These are phyloP conservation scores for Boloria euphrosyne DNA, from an alignment of 2,888 invertebrate genomes.

Conservation along the genomic window DNA sequence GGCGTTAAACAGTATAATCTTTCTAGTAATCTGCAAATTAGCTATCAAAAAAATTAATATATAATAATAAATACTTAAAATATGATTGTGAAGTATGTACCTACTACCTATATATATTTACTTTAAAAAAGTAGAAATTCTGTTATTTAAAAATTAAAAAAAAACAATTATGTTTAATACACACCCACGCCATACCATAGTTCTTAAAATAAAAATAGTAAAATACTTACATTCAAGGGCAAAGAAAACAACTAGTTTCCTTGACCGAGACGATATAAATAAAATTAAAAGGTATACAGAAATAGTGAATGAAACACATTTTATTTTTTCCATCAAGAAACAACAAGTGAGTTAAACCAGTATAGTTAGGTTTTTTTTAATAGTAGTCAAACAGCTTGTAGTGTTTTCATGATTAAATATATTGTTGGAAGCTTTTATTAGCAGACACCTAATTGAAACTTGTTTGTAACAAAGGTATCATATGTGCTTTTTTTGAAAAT, in stretches of 20 bases:
- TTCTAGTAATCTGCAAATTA: no score
- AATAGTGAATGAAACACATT: constrained; percentile 29
- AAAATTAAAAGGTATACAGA: constrained; percentile 18
- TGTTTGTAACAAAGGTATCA: no score
- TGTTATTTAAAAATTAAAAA: neutral
- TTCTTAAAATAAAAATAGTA: constrained; percentile 16
- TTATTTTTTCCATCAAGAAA: constrained; percentile 13
- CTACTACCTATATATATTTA: no score
- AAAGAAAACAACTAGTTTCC: constrained; percentile 24
- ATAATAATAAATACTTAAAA: no score
- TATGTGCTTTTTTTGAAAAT: no score
- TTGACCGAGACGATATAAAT: constrained; percentile 31
- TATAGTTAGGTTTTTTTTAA: neutral
- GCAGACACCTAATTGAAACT: no score
- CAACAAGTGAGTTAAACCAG: constrained; percentile 2
- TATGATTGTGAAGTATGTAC: no score
- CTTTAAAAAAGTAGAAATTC: no score
- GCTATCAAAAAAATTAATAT: no score
- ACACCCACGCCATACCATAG: constrained; percentile 8
- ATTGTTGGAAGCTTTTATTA: neutral
- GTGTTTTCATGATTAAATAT: neutral
- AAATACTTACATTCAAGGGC: constrained; percentile 8
- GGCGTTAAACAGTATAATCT: no score
- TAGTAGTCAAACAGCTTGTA: neutral
- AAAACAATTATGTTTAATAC: constrained; percentile 1